These are phyloP conservation scores for Ericerus pela DNA, from an alignment of 1,140 invertebrate species.

Conservation along the genomic window DNA sequence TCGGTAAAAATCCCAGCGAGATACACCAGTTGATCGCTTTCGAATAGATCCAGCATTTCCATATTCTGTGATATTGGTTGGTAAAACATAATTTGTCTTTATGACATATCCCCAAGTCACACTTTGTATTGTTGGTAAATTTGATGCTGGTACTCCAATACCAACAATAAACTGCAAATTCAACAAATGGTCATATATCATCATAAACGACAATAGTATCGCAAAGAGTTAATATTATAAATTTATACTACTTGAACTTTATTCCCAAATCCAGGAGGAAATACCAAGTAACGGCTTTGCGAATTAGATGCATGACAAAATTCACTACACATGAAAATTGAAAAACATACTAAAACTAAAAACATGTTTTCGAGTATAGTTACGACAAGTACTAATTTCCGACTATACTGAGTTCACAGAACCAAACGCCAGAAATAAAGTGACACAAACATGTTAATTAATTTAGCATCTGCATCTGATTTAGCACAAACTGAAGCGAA, in stretches of 20 bases:
- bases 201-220: background rate
- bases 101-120: slow-evolving; percentile 15
- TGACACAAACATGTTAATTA: background rate
- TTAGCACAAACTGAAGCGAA: too few species aligned
- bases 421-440: background rate
- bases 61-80: slow-evolving; percentile 3
- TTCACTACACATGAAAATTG: background rate
- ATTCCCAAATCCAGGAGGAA: slow-evolving; percentile 1
- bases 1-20: slow-evolving; percentile 2
- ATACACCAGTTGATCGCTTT: background rate
- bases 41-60: background rate
- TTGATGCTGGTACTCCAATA: slow-evolving; percentile 6
- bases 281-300: background rate
- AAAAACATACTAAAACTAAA: background rate
- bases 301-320: background rate
- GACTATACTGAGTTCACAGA: background rate
- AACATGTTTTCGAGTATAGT: background rate
- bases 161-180: slow-evolving; percentile 9
- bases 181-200: background rate
- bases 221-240: background rate
- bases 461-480: background rate
- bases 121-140: slow-evolving; percentile 13
- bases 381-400: background rate
- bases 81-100: slow-evolving; percentile 13
- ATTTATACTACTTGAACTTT: background rate